A percentile compares a stretch with the other conserved stretches of the same genome.
Conservation (phyloP, 2,888 invertebrate species). For the Euproctis similis region DNA sequence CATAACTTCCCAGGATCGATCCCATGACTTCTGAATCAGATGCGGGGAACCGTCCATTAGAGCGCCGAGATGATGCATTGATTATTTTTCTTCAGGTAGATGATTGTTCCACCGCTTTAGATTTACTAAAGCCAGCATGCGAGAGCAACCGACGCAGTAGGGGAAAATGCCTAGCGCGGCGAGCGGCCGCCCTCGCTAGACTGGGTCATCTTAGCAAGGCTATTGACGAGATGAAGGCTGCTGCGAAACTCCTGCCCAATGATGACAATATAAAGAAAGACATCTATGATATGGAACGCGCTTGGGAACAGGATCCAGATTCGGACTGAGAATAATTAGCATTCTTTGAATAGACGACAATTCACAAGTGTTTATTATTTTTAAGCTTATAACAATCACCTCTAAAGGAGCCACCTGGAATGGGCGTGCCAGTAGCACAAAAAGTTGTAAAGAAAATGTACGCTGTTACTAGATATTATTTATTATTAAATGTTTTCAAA, state of each 20-base stretch:
- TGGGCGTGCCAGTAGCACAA: no score
- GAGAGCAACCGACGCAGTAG: constrained; percentile 82
- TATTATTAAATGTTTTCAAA: constrained; percentile 3
- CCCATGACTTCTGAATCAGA: no score
- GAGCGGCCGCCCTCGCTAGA: constrained; percentile 84
- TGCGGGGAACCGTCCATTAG: no score
- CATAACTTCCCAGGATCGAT: no score
- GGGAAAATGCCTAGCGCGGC: constrained; percentile 82
- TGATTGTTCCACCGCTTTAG: constrained; percentile 81
- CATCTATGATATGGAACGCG: constrained; percentile 83
- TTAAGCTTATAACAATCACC: no score
- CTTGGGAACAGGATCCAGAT: constrained; percentile 86
- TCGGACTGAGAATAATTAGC: constrained; percentile 39
- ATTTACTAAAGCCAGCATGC: constrained; percentile 83
- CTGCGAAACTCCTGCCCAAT: constrained; percentile 79
- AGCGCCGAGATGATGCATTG: no score
- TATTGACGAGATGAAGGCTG: constrained; percentile 84
- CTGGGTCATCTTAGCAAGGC: constrained; percentile 82
- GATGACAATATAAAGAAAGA: constrained; percentile 78
- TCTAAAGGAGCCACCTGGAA: no score
- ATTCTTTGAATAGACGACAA: no score
- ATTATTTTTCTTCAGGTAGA: no score
- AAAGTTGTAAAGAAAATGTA: no score
- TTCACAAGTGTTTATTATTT: no score
- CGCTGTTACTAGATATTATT: not conserved